Evolutionary conservation across 2,797 vertebrate species (phyloP).

Genomic region (Lagodon rhomboides): DNA sequence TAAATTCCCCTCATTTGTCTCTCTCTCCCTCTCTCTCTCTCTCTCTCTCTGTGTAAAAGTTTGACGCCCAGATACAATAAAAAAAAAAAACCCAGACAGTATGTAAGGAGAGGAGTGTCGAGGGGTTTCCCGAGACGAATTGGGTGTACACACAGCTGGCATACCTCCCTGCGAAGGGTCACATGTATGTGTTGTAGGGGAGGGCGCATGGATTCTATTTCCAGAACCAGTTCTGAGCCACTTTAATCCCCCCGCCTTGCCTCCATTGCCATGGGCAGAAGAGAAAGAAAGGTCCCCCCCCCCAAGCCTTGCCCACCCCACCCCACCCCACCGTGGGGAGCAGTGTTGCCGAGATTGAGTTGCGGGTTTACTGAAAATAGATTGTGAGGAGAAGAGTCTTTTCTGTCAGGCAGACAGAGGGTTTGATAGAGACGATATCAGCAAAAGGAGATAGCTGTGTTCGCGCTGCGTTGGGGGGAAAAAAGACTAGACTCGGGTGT

Average conservation of each 20-base stretch:
- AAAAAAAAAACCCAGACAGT: background rate
- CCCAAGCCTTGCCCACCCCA: conserved; percentile 30
- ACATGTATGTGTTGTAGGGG: conserved; percentile 64
- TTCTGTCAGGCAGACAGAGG: conserved; percentile 70
- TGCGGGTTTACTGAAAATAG: conserved; percentile 86
- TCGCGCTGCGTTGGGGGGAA: conserved; percentile 54
- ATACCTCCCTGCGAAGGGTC: conserved; percentile 55
- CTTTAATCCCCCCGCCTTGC: conserved; percentile 79
- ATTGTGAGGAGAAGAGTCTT: conserved; percentile 72
- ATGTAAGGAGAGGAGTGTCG: conserved; percentile 17
- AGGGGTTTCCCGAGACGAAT: conserved; percentile 58
- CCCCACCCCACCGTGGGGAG: conserved; percentile 51
- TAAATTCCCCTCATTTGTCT: conserved; percentile 43
- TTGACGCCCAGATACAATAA: background rate
- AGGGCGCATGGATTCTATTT: conserved; percentile 82
- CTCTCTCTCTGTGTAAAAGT: conserved; percentile 18
- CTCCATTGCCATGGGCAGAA: conserved; percentile 62
- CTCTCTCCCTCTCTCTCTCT: background rate
- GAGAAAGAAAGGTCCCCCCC: conserved; percentile 58
- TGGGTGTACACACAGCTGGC: conserved; percentile 64
- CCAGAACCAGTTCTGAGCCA: conserved; percentile 78
- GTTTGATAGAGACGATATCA: conserved; percentile 68
- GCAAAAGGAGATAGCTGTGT: conserved; percentile 63
- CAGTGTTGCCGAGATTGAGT: conserved; percentile 81
- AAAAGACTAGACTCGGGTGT: conserved; percentile 54